A percentile compares a stretch with the other conserved stretches of the same genome.
Conservation (phyloP, 2,888 invertebrate species). For the Erebia palarica region DNA sequence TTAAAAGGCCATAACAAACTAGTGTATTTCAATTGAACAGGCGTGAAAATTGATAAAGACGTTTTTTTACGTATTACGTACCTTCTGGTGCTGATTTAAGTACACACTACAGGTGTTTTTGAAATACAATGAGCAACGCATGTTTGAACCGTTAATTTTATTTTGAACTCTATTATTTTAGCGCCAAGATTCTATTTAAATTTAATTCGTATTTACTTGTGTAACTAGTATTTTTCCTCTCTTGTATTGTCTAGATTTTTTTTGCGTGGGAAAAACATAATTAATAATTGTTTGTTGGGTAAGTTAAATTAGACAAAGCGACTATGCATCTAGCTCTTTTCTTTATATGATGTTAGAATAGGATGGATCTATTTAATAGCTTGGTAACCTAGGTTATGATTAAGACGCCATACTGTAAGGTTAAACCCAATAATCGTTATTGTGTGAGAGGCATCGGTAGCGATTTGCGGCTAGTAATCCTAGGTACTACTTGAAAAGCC, state of each 20-base stretch:
- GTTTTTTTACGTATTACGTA: constrained; percentile 20
- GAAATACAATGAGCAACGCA: constrained; percentile 15
- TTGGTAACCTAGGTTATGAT: not conserved
- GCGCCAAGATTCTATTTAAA: not conserved
- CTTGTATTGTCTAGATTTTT: constrained; percentile 17
- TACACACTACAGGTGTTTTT: constrained; percentile 22
- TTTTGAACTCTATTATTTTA: not conserved
- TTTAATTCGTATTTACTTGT: not conserved
- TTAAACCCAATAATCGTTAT: not conserved
- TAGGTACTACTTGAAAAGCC: too few species aligned
- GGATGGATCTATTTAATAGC: not conserved
- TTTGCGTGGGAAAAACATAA: constrained; percentile 24
- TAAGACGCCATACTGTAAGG: not conserved
- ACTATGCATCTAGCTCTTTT: constrained; percentile 2
- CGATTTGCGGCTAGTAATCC: too few species aligned
- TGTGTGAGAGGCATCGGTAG: not conserved
- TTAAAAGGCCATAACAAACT: not conserved
- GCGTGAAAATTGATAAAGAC: constrained; percentile 15
- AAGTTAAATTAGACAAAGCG: constrained; percentile 11
- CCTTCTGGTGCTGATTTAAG: not conserved
- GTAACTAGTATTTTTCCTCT: constrained; percentile 4
- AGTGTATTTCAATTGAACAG: constrained; percentile 19
- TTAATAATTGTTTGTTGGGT: constrained; percentile 19
- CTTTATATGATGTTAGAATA: not conserved
- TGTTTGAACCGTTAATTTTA: not conserved